Percentiles rank a stretch among this genome's conserved stretches.
These are phyloP conservation scores for Pituophis catenifer DNA, from an alignment of 2,113 vertebrate genomes.

Conservation along the genomic window DNA sequence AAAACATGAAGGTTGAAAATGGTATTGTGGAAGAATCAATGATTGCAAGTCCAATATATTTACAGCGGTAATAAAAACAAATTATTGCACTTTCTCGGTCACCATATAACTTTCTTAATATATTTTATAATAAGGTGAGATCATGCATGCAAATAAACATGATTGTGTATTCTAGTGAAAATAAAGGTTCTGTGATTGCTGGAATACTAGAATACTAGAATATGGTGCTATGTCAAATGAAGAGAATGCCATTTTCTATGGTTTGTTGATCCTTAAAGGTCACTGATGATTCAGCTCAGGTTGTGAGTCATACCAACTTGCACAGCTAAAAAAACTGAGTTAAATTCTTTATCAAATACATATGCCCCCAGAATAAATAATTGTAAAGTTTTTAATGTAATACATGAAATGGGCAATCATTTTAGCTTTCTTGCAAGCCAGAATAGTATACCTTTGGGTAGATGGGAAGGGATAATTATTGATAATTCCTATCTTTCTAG, in stretches of 20 bases:
- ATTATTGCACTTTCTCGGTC: neutral
- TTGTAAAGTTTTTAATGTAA: neutral
- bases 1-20: neutral
- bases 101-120: neutral
- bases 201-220: neutral
- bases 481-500: neutral
- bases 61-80: neutral
- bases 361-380: neutral
- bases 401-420: neutral
- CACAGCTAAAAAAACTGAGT: neutral
- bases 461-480: neutral
- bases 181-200: neutral
- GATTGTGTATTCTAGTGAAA: neutral
- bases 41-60: neutral
- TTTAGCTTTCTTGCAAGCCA: neutral
- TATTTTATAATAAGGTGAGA: neutral
- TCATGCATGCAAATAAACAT: neutral
- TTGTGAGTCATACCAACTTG: neutral
- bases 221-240: neutral
- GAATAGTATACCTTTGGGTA: neutral
- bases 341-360: neutral
- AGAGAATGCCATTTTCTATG: neutral
- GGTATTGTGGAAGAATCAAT: neutral
- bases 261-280: neutral
- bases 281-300: neutral